Evolutionary conservation across 2,888 invertebrate genomes (phyloP).

Genomic region (Junonia oenone): DNA sequence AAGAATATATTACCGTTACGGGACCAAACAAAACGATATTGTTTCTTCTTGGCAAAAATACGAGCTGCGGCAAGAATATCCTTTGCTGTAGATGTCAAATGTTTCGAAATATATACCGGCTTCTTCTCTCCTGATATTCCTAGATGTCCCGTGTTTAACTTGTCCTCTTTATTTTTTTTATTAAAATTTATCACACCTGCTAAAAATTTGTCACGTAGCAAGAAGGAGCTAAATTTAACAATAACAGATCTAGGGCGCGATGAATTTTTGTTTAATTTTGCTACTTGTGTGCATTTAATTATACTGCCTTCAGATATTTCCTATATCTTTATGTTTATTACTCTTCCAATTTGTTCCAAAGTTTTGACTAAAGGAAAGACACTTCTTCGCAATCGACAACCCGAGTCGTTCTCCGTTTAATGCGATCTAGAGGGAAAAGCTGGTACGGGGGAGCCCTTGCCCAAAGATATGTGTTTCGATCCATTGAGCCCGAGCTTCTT

Average conservation of each 20-base stretch:
- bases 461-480: too few species aligned
- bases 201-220: background rate
- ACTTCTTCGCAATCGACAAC: too few species aligned
- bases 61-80: constrained; percentile 7
- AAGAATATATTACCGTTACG: constrained; percentile 1
- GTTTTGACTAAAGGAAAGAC: too few species aligned
- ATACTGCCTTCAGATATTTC: background rate
- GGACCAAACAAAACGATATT: constrained; percentile 6
- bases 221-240: background rate
- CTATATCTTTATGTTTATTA: too few species aligned
- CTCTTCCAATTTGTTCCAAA: too few species aligned
- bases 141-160: background rate
- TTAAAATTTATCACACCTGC: background rate
- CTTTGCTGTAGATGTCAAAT: background rate
- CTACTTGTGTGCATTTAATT: constrained; percentile 5
- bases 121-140: constrained; percentile 1
- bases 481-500: too few species aligned
- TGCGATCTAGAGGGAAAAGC: too few species aligned
- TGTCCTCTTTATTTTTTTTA: background rate
- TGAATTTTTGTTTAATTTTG: constrained; percentile 3
- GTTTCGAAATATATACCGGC: constrained; percentile 1
- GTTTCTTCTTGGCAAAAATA: constrained; percentile 3
- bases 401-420: too few species aligned
- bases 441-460: too few species aligned
- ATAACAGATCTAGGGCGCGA: background rate